Evolutionary conservation across 1,140 invertebrate species (phyloP), one percentile per base, ranked within the genome.

Genomic region (Heliconius congener): DNA sequence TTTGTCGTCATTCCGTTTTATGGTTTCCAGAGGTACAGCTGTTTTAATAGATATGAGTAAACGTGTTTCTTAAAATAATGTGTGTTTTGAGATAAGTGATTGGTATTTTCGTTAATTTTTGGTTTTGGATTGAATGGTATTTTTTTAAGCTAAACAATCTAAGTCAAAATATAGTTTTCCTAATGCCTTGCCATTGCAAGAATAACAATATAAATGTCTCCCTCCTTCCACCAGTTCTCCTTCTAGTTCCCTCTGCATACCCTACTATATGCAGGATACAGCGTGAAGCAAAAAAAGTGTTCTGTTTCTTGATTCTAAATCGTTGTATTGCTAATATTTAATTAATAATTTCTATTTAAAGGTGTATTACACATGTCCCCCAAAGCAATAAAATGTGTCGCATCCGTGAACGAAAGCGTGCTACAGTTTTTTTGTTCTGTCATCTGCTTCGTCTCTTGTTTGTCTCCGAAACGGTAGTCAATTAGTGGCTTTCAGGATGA

Each of bases 401-500:
- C 71, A 57, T 82, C 80, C 74, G 77, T 77, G 79, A 77, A 76
- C 80, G 71, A 77, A 81, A 84, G 85, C 85, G 83, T 87, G 84
- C 79, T 75, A 81, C 72, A 46, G 80, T 82, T 82, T 84, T 78
- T 85, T 86, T 84, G 81, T 82, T 73, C 77, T 76, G 76, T 83
- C 82, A 73, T 87, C 84, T 88, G 88, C 82, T 87, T 83, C 85
- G 81, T 88, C 79, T 87, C 84, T 79, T 86, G 85, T 81, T 89
- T 87, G 87, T 88, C 84, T 84, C 85, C 82, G 81, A 81, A 77
- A 82, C 81, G 75, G 84, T 77, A 88, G 83, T 89, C 90, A 91
- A 90, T 91, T 88, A 91, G 87, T 81, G 82, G 79, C 85, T 84
- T 88, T 89, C 83, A 85, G 83, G 60, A 13, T 27, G 60, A 23